These are phyloP conservation scores for Unio pictorum DNA, from an alignment of 2,888 invertebrate genomes.

Conservation along the genomic window DNA sequence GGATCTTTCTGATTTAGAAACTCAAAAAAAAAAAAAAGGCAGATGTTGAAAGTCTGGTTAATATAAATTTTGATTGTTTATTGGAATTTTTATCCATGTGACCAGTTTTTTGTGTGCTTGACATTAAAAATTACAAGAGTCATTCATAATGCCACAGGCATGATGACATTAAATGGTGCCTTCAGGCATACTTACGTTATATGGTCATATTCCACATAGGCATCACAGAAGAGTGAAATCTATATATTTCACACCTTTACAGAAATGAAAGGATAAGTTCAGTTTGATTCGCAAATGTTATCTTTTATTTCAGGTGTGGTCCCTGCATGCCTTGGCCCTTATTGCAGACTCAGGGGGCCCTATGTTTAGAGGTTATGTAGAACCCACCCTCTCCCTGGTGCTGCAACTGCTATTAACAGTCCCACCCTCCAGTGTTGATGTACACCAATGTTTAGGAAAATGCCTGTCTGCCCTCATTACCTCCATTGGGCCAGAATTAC, in stretches of 20 bases:
- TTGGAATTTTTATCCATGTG: too few relatives aligned
- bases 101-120: too few relatives aligned
- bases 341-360: constrained; percentile 99
- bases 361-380: constrained; percentile 98
- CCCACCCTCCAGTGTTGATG: constrained; percentile 90
- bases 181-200: too few relatives aligned
- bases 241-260: background rate
- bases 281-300: background rate
- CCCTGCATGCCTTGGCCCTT: constrained; percentile 93
- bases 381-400: constrained; percentile 91
- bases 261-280: constrained; percentile 4
- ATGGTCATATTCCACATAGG: too few relatives aligned
- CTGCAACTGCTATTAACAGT: constrained; percentile 90
- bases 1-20: too few relatives aligned
- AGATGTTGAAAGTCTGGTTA: too few relatives aligned
- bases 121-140: too few relatives aligned
- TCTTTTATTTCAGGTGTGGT: constrained; percentile 83
- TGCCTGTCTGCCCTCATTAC: constrained; percentile 95
- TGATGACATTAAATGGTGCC: too few relatives aligned
- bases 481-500: constrained; percentile 97
- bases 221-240: background rate
- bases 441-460: constrained; percentile 94
- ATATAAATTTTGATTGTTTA: too few relatives aligned
- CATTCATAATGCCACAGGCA: too few relatives aligned
- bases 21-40: too few relatives aligned